Evolutionary conservation across 2,888 invertebrate genomes (phyloP), one percentile per base, ranked within the genome.

Genomic region (Dryobotodes eremita): DNA sequence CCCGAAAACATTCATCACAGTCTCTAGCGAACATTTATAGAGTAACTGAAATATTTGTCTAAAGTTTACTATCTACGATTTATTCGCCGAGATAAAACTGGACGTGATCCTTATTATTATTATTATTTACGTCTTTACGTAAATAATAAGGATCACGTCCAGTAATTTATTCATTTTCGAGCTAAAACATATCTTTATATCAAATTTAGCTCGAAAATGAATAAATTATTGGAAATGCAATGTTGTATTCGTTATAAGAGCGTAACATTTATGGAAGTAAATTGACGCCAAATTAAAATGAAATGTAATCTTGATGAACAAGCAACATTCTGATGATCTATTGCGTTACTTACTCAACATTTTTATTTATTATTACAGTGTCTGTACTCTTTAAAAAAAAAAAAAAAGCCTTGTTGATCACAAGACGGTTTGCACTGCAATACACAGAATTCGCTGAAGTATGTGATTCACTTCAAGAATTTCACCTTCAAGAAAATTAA

Each of bases 21-120:
- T 77, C 79, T 80, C 65, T 75, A 78, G 71, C 69, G 75, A 83
- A 86, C 84, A 85, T 88, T 88, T 89, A 85, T 81, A 88, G 81
- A 79, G 82, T 77, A 80, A 79, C 77, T 78, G 79, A 83, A 88
- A 88, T 88, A 78, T 88, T 83, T 88, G 78, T 62, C 78, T 65
- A 55, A 75, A 76, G 68, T 83, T 86, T 84, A 85, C 75, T 75
- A 74, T 75, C 66, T 48, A 86, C 53, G 83, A 75, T 86, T 86
- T 84, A 86, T 84, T 62, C 13, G 10, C 36, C 13, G 13, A 74
- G 57, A 65, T 84, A 76, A 83, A 86, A 74, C 55, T 74, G 68
- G 66, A 74, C 62, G 48, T 71, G 71, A 83, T 83, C 83, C 83
- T 84, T 86, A 71, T 68, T 85, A 74, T 85, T 85, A 74, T 85